Evolutionary conservation across 2,888 invertebrate genomes (phyloP).

Genomic region (Drosophila bunnanda): DNA sequence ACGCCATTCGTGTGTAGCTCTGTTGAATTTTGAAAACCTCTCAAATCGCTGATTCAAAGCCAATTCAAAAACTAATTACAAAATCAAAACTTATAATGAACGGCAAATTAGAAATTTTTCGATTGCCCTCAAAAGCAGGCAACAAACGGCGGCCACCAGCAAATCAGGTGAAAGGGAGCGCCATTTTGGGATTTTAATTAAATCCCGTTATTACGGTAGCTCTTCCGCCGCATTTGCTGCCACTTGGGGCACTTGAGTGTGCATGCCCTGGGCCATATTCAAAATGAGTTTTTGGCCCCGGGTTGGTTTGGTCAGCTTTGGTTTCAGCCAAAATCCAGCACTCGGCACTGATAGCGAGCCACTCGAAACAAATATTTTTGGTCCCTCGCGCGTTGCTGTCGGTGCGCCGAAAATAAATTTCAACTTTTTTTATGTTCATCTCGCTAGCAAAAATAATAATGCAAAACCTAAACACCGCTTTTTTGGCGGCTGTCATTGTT

Average conservation of each 20-base stretch:
- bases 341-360: constrained; percentile 34
- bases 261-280: constrained; percentile 40
- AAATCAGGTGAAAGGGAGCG: constrained; percentile 57
- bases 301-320: constrained; percentile 20
- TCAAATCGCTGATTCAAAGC: constrained; percentile 24
- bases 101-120: constrained; percentile 68
- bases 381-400: constrained; percentile 23
- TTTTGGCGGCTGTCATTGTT: constrained; percentile 36
- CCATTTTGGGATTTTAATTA: constrained; percentile 74
- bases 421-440: constrained; percentile 16
- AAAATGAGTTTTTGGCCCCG: constrained; percentile 53
- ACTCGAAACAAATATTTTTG: constrained; percentile 46
- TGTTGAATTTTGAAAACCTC: constrained; percentile 7
- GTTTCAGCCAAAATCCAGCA: constrained; percentile 36
- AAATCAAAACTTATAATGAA: constrained; percentile 76
- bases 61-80: constrained; percentile 68
- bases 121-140: constrained; percentile 49
- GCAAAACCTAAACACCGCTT: constrained; percentile 32
- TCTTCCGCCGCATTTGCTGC: constrained; percentile 51
- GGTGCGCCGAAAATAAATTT: constrained; percentile 66
- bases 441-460: constrained; percentile 40
- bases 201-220: constrained; percentile 49
- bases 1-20: neutral
- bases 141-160: constrained; percentile 30
- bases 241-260: constrained; percentile 50